Conservation (phyloP, 1,140 invertebrate species). For the Drosophila pallidifrons region DNA sequence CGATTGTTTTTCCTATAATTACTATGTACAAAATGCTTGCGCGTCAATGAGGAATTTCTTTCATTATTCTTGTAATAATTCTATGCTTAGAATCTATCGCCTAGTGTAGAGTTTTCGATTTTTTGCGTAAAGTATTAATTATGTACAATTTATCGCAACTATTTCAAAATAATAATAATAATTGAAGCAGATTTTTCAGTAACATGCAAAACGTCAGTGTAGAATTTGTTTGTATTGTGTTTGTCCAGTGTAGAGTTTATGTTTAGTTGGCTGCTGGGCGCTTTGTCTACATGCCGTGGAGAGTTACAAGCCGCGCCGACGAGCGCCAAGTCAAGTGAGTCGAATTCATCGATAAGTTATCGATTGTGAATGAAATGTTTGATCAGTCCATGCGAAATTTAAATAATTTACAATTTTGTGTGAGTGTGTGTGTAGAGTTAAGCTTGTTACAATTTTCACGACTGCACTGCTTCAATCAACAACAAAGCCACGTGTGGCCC, state of each 20-base stretch:
- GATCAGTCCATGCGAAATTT: conserved; percentile 64
- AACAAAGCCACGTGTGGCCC: conserved; percentile 57
- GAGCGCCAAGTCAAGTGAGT: conserved; percentile 16
- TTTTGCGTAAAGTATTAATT: conserved; percentile 53
- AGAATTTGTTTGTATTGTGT: conserved; percentile 9
- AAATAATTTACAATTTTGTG: conserved; percentile 21
- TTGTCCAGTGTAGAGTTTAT: conserved; percentile 37
- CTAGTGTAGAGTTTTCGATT: conserved; percentile 40
- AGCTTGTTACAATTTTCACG: conserved; percentile 64
- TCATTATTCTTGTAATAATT: conserved; percentile 4
- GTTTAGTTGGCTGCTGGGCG: conserved; percentile 15
- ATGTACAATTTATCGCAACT: conserved; percentile 74
- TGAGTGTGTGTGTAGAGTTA: conserved; percentile 40
- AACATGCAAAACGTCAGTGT: conserved; percentile 80
- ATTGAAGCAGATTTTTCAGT: conserved; percentile 83
- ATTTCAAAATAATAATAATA: conserved; percentile 61
- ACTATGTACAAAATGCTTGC: conserved; percentile 73
- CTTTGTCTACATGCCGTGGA: conserved; percentile 17
- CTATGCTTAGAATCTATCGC: conserved; percentile 21
- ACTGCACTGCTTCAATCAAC: conserved; percentile 79
- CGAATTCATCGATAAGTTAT: conserved; percentile 13
- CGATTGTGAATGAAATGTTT: conserved; percentile 40
- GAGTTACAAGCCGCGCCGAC: conserved; percentile 14
- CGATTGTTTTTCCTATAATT: conserved; percentile 48
- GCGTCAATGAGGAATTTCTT: conserved; percentile 76